phyloP scores from a whole-genome alignment of 2,797 vertebrate genomes.

The Sarcophilus harrisii region DNA sequence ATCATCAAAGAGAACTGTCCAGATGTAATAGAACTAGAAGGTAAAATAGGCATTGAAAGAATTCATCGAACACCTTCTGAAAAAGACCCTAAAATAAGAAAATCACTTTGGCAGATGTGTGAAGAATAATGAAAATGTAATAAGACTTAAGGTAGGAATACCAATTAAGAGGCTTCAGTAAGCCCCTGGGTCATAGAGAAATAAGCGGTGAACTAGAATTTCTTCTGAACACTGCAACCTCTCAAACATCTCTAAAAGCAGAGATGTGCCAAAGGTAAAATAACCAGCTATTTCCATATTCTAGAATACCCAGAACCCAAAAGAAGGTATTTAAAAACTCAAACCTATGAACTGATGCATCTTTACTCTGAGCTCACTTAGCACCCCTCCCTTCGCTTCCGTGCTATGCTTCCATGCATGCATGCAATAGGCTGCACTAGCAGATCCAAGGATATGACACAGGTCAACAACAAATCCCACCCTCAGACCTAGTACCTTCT shows the following conservation, averaged over 20 bases:
- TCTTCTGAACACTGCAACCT: background rate
- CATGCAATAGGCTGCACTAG: background rate
- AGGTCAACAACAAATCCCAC: background rate
- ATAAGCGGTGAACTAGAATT: background rate
- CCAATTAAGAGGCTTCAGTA: background rate
- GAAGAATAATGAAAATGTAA: background rate
- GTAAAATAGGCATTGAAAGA: too few relatives aligned
- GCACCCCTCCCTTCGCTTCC: background rate
- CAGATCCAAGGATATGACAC: background rate
- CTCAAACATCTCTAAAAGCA: background rate
- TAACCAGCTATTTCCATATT: background rate
- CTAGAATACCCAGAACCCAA: background rate
- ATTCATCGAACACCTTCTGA: too few relatives aligned
- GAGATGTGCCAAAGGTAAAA: background rate
- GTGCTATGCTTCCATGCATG: background rate
- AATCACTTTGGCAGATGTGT: background rate
- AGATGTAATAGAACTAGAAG: too few relatives aligned
- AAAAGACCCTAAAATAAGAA: background rate
- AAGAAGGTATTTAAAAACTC: background rate
- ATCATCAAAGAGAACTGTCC: too few relatives aligned
- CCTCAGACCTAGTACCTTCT: background rate
- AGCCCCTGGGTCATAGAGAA: background rate
- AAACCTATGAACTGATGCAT: background rate
- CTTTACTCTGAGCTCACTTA: background rate
- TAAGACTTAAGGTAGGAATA: background rate